Evolutionary conservation across 2,888 invertebrate species (phyloP), one percentile per base, ranked within the genome.

Genomic region (Prosapia bicincta): DNA sequence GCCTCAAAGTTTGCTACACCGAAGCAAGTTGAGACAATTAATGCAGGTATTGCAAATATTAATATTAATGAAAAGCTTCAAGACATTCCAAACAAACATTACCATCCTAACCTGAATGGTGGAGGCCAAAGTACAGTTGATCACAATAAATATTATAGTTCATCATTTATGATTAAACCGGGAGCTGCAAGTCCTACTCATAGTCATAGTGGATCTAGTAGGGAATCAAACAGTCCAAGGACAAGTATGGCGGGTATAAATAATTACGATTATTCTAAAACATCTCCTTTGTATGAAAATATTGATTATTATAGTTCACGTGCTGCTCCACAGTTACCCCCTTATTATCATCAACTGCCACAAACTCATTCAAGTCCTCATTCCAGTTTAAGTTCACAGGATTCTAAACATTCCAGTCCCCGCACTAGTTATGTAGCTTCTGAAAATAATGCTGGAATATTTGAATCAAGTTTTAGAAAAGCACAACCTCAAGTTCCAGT

Each of bases 401-500:
- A 86, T 80, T 86, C 87, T 0, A 86, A 85, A 81, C 86, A 85
- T 83, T 86, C 86, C 80, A 85, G 86, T 79, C 86, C 86, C 1
- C 82, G 86, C 78, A 82, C 83, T 67, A 86, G 85, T 79, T 81
- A 85, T 76, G 83, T 84, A 24, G 78, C 81, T 71, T 79, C 81
- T 69, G 81, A 81, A 67, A 78, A 79, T 66, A 85, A 85, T 6
- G 86, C 86, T 80, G 86, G 86, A 0, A 87, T 86, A 83, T 88
- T 85, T 86, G 88, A 86, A 83, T 87, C 87, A n/a, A 85, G 86
- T 65, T 89, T 89, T 80, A 90, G 91, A 79, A 92, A 93, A 83
- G 94, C 94, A 9, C 94, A 94, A 83, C 94, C 95, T 0, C 94
- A 95, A 85, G 92, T 93, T 66, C 91, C 93, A 76, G 88, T 89